Conservation (phyloP, 2,888 invertebrate genomes). For the Orchesella flavescens region DNA sequence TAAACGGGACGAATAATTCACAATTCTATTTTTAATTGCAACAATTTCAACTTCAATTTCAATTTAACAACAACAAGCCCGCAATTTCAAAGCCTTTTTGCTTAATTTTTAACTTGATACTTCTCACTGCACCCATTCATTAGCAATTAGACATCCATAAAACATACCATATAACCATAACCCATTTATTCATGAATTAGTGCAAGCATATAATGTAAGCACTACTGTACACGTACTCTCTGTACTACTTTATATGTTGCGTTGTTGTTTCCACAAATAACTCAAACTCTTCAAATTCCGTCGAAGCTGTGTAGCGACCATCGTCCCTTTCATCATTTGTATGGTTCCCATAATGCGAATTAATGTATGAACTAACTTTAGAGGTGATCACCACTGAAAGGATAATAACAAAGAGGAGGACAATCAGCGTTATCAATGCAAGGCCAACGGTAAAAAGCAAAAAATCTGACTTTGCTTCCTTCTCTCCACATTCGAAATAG, state of each 20-base stretch:
- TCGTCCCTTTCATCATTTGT: slow-evolving; percentile 1
- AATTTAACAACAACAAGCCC: too few species aligned
- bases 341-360: slow-evolving; percentile 33
- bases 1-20: too few species aligned
- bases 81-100: too few species aligned
- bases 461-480: slow-evolving; percentile 64
- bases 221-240: not conserved
- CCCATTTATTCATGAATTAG: too few species aligned
- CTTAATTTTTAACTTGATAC: too few species aligned
- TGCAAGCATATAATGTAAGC: too few species aligned
- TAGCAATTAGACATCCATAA: too few species aligned
- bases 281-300: slow-evolving; percentile 54
- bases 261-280: slow-evolving; percentile 53
- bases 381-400: slow-evolving; percentile 63
- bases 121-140: too few species aligned
- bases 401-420: slow-evolving; percentile 59
- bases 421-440: slow-evolving; percentile 53
- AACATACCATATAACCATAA: too few species aligned
- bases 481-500: slow-evolving; percentile 64
- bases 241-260: slow-evolving; percentile 36
- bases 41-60: too few species aligned
- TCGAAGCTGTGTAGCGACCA: slow-evolving; percentile 41
- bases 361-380: slow-evolving; percentile 52
- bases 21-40: not conserved
- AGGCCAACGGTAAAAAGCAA: slow-evolving; percentile 59